phyloP scores from a whole-genome alignment of 2,888 invertebrate species.

The Allolobophora icterica region DNA sequence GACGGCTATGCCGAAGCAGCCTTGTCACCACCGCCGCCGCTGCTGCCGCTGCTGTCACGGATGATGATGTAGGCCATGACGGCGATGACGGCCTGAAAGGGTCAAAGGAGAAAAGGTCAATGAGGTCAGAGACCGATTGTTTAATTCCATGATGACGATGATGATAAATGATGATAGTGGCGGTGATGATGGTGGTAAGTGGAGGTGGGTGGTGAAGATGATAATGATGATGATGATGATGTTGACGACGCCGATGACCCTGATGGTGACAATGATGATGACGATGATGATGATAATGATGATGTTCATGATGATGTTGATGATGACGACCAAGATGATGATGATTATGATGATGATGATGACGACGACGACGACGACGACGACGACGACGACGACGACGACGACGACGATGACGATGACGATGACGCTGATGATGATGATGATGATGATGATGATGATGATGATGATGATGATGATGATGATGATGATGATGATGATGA shows the following conservation, averaged over 20 bases:
- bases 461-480: not conserved
- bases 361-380: conserved; percentile 27
- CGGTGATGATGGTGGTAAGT: conserved; percentile 33
- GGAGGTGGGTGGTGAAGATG: not conserved
- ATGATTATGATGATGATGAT: not conserved
- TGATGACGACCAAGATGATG: not conserved
- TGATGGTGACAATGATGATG: no score
- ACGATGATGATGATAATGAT: conserved; percentile 27
- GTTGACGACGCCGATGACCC: not conserved
- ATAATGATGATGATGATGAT: conserved; percentile 28
- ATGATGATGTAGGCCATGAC: not conserved
- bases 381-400: conserved; percentile 33
- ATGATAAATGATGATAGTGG: not conserved
- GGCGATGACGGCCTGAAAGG: not conserved
- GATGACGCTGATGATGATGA: conserved; percentile 23
- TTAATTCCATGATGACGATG: no score
- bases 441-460: no score
- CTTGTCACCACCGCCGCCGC: not conserved
- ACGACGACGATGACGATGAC: no score
- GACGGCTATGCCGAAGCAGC: not conserved
- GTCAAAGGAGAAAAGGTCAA: not conserved
- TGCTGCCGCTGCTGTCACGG: not conserved
- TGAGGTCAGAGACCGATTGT: no score
- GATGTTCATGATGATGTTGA: conserved; percentile 32
- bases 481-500: conserved; percentile 33